Percentiles rank a stretch among this genome's conserved stretches.
Conservation (phyloP, 1,140 invertebrate species). For the Panonychus citri region DNA sequence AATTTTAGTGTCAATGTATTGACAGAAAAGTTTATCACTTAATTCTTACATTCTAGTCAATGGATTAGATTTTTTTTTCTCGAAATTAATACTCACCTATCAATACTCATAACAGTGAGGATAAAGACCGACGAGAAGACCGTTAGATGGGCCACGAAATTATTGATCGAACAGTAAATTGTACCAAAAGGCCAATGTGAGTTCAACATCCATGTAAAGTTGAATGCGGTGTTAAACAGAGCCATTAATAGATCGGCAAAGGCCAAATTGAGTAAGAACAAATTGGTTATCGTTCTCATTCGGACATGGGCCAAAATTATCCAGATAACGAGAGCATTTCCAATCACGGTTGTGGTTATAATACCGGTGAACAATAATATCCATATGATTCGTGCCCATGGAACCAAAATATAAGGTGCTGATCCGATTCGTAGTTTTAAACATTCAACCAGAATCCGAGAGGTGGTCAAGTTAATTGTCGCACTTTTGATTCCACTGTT, state of each 20-base stretch:
- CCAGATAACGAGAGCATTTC: constrained; percentile 84
- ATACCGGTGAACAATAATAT: constrained; percentile 56
- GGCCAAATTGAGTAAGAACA: constrained; percentile 80
- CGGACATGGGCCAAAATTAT: constrained; percentile 54
- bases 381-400: constrained; percentile 45
- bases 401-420: not conserved
- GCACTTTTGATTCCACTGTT: too few relatives aligned
- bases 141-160: constrained; percentile 72
- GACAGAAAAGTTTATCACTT: too few relatives aligned
- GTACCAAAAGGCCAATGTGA: constrained; percentile 79
- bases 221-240: constrained; percentile 72
- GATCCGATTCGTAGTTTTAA: too few relatives aligned
- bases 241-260: constrained; percentile 77
- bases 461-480: too few relatives aligned
- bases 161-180: constrained; percentile 53
- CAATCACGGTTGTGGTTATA: constrained; percentile 69
- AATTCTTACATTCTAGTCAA: too few relatives aligned
- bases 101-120: constrained; percentile 16
- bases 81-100: constrained; percentile 13
- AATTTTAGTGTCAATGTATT: too few relatives aligned
- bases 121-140: constrained; percentile 36
- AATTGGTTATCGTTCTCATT: constrained; percentile 87
- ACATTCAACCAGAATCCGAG: too few relatives aligned
- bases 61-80: too few relatives aligned
- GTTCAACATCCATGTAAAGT: constrained; percentile 75